Evolutionary conservation across 1,140 invertebrate species (phyloP).

Genomic region (Atta texana): DNA sequence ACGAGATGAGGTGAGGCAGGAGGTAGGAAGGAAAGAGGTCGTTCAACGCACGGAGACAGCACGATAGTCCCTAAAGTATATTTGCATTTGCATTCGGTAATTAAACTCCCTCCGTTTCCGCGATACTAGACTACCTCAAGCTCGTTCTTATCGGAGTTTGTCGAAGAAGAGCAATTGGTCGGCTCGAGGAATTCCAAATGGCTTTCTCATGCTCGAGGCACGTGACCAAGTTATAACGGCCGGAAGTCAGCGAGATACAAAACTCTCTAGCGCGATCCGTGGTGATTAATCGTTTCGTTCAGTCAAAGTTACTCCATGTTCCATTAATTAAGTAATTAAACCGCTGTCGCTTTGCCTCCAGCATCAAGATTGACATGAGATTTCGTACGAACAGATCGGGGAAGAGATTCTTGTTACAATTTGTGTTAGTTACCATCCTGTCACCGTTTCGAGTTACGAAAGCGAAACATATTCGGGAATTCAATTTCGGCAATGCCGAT

Average conservation of each 20-base stretch:
- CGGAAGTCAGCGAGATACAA: constrained; percentile 63
- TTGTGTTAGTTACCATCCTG: constrained; percentile 7
- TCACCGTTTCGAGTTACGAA: not conserved
- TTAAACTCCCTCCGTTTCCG: constrained; percentile 77
- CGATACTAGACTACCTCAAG: constrained; percentile 67
- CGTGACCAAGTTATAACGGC: constrained; percentile 65
- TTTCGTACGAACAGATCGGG: constrained; percentile 40
- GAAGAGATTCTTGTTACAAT: constrained; percentile 39
- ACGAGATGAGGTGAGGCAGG: not conserved
- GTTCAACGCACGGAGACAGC: constrained; percentile 68
- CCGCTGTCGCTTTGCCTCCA: constrained; percentile 45
- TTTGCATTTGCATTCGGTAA: constrained; percentile 83
- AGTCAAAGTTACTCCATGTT: constrained; percentile 42
- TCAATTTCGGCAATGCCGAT: not conserved
- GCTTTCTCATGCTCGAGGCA: constrained; percentile 31
- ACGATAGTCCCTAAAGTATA: constrained; percentile 78
- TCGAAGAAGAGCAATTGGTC: constrained; percentile 73
- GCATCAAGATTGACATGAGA: constrained; percentile 52
- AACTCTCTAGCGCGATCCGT: constrained; percentile 32
- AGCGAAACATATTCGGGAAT: not conserved
- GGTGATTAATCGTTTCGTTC: constrained; percentile 70
- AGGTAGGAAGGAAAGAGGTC: constrained; percentile 37
- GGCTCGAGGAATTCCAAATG: constrained; percentile 67
- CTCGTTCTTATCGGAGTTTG: constrained; percentile 77
- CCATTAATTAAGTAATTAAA: constrained; percentile 74